A percentile compares a stretch with the other conserved stretches of the same genome.
phyloP scores from a whole-genome alignment of 2,888 invertebrate genomes.

The Taphrorychus bicolor region DNA sequence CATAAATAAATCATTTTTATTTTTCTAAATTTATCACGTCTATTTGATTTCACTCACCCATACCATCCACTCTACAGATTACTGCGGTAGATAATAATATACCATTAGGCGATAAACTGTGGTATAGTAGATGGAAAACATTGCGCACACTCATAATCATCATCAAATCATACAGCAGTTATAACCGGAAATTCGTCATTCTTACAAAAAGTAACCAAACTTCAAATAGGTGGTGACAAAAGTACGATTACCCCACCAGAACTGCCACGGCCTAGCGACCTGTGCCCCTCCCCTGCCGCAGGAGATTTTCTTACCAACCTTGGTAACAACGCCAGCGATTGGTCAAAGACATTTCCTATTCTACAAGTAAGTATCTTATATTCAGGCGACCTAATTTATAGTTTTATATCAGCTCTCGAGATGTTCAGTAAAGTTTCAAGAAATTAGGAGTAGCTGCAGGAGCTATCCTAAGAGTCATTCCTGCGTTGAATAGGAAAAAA shows the following conservation, averaged over 20 bases:
- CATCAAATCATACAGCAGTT: not conserved
- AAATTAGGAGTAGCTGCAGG: too few species aligned
- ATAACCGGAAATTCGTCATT: not conserved
- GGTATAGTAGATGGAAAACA: too few species aligned
- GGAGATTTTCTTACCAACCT: not conserved
- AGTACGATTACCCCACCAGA: constrained; percentile 50
- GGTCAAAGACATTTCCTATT: constrained; percentile 46
- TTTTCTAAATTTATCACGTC: not conserved
- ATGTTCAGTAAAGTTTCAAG: too few species aligned
- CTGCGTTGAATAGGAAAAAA: too few species aligned
- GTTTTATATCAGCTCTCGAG: too few species aligned
- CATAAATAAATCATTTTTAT: not conserved
- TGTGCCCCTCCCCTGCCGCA: not conserved
- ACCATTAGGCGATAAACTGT: too few species aligned
- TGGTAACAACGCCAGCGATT: constrained; percentile 38
- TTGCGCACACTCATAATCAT: not conserved
- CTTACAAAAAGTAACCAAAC: constrained; percentile 22
- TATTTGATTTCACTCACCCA: not conserved
- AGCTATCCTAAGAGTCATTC: too few species aligned
- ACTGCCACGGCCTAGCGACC: constrained; percentile 55
- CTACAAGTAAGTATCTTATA: constrained; percentile 46
- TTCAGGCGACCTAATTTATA: too few species aligned
- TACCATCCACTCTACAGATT: too few species aligned
- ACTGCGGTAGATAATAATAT: too few species aligned
- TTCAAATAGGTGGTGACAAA: constrained; percentile 35